Evolutionary conservation across 2,113 vertebrate genomes (phyloP).

Genomic region (Anguilla japonica): DNA sequence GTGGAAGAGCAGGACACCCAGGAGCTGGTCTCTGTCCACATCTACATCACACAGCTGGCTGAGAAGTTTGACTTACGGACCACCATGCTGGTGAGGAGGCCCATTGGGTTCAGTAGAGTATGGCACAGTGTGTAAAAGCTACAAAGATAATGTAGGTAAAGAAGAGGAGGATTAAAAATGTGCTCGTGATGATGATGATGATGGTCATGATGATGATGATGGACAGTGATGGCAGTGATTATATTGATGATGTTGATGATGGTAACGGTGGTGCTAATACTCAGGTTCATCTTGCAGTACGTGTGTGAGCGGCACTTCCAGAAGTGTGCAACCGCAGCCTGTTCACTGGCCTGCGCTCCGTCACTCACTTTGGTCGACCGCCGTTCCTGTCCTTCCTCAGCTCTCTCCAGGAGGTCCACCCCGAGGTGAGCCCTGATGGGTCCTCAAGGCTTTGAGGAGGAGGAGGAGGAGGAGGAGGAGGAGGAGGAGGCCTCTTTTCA

Average conservation of each 20-base stretch:
- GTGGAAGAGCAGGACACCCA: conserved; percentile 84
- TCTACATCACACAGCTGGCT: conserved; percentile 93
- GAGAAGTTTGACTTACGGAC: conserved; percentile 96
- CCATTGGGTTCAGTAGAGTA: background rate
- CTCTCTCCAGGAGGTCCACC: conserved; percentile 81
- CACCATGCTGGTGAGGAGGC: conserved; percentile 85
- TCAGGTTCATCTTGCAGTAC: conserved; percentile 69
- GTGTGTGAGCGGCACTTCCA: conserved; percentile 94
- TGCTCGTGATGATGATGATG: background rate
- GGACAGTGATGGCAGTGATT: too few species aligned
- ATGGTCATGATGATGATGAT: background rate
- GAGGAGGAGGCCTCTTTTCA: background rate
- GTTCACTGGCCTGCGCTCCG: conserved; percentile 82
- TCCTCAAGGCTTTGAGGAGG: background rate
- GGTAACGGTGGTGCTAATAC: background rate
- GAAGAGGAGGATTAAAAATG: background rate
- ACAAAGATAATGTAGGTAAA: background rate
- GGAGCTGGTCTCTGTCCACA: conserved; percentile 87
- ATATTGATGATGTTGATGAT: background rate
- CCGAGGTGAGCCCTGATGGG: conserved; percentile 63
- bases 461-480: too few species aligned
- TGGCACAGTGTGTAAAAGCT: background rate
- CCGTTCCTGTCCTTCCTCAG: conserved; percentile 78
- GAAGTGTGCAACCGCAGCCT: conserved; percentile 87
- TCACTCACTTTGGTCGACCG: conserved; percentile 78